Percentiles rank a stretch among this genome's conserved stretches.
These are phyloP conservation scores for Acrossocheilus wenchowensis DNA, from an alignment of 2,797 vertebrate genomes.

Conservation along the genomic window DNA sequence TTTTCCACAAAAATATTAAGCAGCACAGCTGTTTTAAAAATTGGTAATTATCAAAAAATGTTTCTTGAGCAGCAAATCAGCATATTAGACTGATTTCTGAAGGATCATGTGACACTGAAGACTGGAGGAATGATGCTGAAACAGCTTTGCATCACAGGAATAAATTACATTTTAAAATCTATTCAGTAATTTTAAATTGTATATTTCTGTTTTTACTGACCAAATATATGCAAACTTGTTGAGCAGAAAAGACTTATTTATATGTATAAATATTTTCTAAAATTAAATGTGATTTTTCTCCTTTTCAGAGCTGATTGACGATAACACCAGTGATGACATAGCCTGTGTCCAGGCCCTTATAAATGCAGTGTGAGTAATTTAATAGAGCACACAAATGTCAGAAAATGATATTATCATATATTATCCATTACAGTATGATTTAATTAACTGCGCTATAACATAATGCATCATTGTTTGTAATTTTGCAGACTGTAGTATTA, in stretches of 20 bases:
- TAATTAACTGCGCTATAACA: background rate
- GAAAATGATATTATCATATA: background rate
- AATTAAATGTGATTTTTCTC: background rate
- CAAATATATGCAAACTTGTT: background rate
- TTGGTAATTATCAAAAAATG: background rate
- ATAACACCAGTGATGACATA: conserved; percentile 64
- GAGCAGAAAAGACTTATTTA: background rate
- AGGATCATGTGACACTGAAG: background rate
- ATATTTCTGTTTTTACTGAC: background rate
- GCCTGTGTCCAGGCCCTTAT: conserved; percentile 59
- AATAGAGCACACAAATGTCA: background rate
- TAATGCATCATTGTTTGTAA: background rate
- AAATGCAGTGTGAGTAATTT: conserved; percentile 43
- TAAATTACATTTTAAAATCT: background rate
- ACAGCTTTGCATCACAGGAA: background rate
- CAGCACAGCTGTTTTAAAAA: background rate
- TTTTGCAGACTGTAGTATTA: background rate
- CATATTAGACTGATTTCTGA: background rate
- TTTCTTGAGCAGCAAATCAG: background rate
- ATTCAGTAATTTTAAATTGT: background rate
- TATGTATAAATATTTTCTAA: conserved; percentile 3
- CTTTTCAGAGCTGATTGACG: conserved; percentile 63
- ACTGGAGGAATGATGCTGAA: background rate
- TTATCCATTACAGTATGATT: background rate
- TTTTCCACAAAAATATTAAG: background rate